A percentile compares a stretch with the other conserved stretches of the same genome.
These are phyloP conservation scores for Drosophila rellima DNA, from an alignment of 2,888 invertebrate species.

Conservation along the genomic window DNA sequence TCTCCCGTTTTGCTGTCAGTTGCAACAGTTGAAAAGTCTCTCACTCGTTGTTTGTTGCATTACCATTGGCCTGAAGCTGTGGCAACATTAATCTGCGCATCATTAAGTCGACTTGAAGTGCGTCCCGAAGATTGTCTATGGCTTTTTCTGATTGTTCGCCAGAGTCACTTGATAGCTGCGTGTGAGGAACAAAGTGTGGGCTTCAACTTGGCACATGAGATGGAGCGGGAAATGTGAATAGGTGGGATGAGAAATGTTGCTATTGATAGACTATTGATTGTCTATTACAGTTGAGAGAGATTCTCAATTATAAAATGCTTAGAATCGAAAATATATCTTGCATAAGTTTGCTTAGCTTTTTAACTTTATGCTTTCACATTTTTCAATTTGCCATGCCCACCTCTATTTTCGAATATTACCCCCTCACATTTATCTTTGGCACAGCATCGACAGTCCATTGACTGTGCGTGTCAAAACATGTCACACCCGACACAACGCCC, in stretches of 20 bases:
- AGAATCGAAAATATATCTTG: neutral
- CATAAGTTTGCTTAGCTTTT: neutral
- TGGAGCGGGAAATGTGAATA: slow-evolving; percentile 12
- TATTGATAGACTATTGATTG: slow-evolving; percentile 8
- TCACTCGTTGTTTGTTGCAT: slow-evolving; percentile 43
- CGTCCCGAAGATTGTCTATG: slow-evolving; percentile 42
- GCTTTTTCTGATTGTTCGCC: slow-evolving; percentile 27
- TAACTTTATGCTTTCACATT: slow-evolving; percentile 1
- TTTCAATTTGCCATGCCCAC: neutral
- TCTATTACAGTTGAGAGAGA: neutral
- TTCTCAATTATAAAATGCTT: neutral
- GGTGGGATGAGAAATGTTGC: slow-evolving; percentile 14
- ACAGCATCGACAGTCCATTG: slow-evolving; percentile 20
- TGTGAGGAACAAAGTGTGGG: slow-evolving; percentile 62
- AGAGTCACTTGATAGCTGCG: slow-evolving; percentile 46
- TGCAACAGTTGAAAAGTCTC: slow-evolving; percentile 50
- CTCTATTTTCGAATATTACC: neutral
- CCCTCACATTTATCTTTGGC: slow-evolving; percentile 14
- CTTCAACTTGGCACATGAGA: slow-evolving; percentile 25
- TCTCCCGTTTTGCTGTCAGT: slow-evolving; percentile 24
- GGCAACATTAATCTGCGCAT: slow-evolving; percentile 75
- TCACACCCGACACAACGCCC: slow-evolving; percentile 53
- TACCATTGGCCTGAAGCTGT: slow-evolving; percentile 38
- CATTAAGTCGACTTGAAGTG: slow-evolving; percentile 62
- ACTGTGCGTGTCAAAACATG: slow-evolving; percentile 44